Evolutionary conservation across 1,140 invertebrate genomes (phyloP).

Genomic region (Euborellia annulipes): DNA sequence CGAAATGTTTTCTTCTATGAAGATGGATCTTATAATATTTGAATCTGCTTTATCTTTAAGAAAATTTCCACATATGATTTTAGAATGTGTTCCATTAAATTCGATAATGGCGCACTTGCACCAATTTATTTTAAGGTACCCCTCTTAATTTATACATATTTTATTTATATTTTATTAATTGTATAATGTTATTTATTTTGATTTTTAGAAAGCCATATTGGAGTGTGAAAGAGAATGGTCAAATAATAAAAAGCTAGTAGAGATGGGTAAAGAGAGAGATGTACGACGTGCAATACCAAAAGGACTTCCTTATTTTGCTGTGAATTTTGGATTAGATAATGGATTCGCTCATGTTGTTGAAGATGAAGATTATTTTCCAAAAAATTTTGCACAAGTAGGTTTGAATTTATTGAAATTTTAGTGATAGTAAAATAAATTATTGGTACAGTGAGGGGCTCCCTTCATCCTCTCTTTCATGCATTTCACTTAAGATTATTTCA

Average conservation of each 20-base stretch:
- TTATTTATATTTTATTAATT: not conserved
- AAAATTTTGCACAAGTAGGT: constrained; percentile 75
- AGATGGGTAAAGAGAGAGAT: constrained; percentile 56
- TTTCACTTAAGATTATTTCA: too few relatives aligned
- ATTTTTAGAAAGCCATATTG: constrained; percentile 69
- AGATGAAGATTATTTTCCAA: constrained; percentile 74
- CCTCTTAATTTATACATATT: not conserved
- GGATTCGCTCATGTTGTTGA: constrained; percentile 96
- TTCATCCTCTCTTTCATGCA: too few relatives aligned
- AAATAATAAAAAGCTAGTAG: constrained; percentile 87
- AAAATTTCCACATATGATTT: constrained; percentile 64
- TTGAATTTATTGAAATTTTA: too few relatives aligned
- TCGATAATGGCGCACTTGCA: constrained; percentile 63
- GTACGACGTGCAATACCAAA: constrained; percentile 74
- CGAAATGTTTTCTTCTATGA: constrained; percentile 47
- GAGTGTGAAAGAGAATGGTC: constrained; percentile 92
- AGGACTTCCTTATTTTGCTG: constrained; percentile 84
- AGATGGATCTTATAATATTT: constrained; percentile 61
- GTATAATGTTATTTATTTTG: constrained; percentile 5
- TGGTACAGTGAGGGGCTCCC: too few relatives aligned
- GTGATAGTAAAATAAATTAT: too few relatives aligned
- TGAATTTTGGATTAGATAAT: constrained; percentile 77
- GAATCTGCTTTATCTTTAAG: constrained; percentile 66
- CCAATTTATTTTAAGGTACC: constrained; percentile 86
- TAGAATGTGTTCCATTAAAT: constrained; percentile 82